phyloP scores from a whole-genome alignment of 2,888 invertebrate genomes.

The Idaea biselata region DNA sequence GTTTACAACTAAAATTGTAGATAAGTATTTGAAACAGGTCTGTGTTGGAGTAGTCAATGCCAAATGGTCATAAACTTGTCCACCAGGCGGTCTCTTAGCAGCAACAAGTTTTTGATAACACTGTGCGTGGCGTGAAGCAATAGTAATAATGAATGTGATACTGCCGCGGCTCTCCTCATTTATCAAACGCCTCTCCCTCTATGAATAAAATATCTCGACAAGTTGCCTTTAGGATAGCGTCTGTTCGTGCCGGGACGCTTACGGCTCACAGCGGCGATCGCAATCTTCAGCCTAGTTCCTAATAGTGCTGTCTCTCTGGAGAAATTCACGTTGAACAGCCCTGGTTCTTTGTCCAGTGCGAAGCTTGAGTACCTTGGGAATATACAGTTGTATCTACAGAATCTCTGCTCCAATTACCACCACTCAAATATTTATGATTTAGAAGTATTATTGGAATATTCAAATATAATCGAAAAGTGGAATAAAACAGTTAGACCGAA shows the following conservation, averaged over 20 bases:
- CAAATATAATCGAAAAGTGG: conserved; percentile 29
- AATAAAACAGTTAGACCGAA: conserved; percentile 13
- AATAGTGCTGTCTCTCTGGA: conserved; percentile 60
- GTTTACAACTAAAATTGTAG: conserved; percentile 57
- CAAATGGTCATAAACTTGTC: conserved; percentile 47
- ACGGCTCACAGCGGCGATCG: conserved; percentile 60
- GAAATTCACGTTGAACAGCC: conserved; percentile 54
- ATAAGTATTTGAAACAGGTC: conserved; percentile 62
- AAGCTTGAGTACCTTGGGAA: conserved; percentile 43
- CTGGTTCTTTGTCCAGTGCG: conserved; percentile 49
- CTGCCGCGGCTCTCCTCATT: conserved; percentile 67
- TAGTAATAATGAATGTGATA: conserved; percentile 76
- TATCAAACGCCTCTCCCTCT: conserved; percentile 64
- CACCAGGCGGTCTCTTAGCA: conserved; percentile 55
- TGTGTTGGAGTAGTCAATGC: conserved; percentile 54
- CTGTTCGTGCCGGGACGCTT: conserved; percentile 66
- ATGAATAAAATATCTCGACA: conserved; percentile 76
- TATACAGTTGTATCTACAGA: conserved; percentile 31
- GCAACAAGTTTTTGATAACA: conserved; percentile 77
- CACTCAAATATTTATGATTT: conserved; percentile 31
- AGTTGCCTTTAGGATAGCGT: conserved; percentile 65
- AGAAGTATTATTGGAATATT: conserved; percentile 31
- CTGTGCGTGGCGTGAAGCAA: conserved; percentile 65
- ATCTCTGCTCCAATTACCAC: conserved; percentile 33
- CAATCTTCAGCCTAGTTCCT: conserved; percentile 58